Evolutionary conservation across 2,797 vertebrate genomes (phyloP).

Genomic region (Cossypha polioptera): DNA sequence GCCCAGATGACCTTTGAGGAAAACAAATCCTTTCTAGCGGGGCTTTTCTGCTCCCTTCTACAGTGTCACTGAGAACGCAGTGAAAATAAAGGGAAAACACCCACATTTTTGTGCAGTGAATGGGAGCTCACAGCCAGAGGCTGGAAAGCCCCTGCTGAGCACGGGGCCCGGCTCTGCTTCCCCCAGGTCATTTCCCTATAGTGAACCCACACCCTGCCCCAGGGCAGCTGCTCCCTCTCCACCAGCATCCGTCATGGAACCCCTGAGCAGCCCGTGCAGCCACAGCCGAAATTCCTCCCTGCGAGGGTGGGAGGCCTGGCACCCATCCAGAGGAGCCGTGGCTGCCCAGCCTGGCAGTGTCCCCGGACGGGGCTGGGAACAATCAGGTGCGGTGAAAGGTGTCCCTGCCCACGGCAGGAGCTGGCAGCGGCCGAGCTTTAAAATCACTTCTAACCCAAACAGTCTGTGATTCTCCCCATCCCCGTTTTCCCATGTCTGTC

Average conservation of each 20-base stretch:
- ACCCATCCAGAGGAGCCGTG: neutral
- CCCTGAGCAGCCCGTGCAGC: no score
- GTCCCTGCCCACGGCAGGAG: neutral
- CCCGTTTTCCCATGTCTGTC: neutral
- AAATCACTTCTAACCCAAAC: rapidly evolving
- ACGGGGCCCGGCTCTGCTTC: rapidly evolving
- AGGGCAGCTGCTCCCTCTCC: neutral
- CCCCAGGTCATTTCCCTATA: rapidly evolving
- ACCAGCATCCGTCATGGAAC: rapidly evolving
- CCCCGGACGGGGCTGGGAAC: rapidly evolving
- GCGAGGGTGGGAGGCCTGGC: no score
- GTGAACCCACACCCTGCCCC: rapidly evolving
- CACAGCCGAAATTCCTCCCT: no score
- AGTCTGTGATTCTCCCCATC: no score
- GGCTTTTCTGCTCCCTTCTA: neutral
- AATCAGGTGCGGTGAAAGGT: rapidly evolving
- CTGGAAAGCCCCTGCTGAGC: neutral
- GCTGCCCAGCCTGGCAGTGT: neutral
- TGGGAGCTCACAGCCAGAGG: no score
- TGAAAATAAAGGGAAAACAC: neutral
- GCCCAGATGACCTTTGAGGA: neutral
- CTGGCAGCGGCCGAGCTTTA: rapidly evolving
- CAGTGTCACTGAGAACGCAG: rapidly evolving
- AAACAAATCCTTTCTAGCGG: neutral
- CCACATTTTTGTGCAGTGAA: neutral